Evolutionary conservation across 1,140 invertebrate genomes (phyloP).

Genomic region (Scaptomyza montana): DNA sequence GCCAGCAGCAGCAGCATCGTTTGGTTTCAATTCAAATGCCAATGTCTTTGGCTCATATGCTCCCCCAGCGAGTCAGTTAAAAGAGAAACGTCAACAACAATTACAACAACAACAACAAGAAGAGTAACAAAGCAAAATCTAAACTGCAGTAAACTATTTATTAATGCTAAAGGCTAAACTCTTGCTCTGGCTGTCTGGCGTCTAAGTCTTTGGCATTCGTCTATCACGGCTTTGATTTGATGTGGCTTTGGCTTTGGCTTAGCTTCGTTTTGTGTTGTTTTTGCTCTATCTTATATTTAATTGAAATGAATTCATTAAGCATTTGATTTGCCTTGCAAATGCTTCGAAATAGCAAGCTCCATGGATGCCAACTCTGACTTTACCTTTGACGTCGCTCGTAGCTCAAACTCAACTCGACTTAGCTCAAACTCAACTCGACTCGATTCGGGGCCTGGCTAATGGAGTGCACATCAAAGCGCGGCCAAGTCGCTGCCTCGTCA

Average conservation of each 20-base stretch:
- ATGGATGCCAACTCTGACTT: conserved; percentile 30
- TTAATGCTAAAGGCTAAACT: conserved; percentile 60
- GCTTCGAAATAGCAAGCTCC: conserved; percentile 28
- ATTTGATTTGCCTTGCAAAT: conserved; percentile 81
- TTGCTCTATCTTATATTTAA: conserved; percentile 60
- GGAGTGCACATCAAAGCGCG: conserved; percentile 70
- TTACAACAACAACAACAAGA: neutral
- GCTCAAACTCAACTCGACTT: conserved; percentile 12
- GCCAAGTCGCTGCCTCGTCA: conserved; percentile 49
- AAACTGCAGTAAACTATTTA: conserved; percentile 61
- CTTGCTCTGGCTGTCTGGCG: conserved; percentile 42
- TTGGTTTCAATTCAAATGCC: conserved; percentile 64
- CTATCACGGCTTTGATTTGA: conserved; percentile 61
- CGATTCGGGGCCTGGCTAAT: conserved; percentile 26
- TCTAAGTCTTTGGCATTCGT: conserved; percentile 46
- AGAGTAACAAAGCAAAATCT: conserved; percentile 32
- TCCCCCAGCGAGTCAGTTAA: conserved; percentile 46
- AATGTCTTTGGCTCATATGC: conserved; percentile 46
- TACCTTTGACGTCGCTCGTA: conserved; percentile 65
- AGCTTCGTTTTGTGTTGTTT: conserved; percentile 31
- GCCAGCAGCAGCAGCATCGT: conserved; percentile 25
- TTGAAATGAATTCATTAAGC: conserved; percentile 81
- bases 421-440: neutral
- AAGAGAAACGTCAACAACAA: neutral
- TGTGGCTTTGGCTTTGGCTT: conserved; percentile 27